Evolutionary conservation across 2,113 vertebrate genomes (phyloP).

Genomic region (Mirza zaza): DNA sequence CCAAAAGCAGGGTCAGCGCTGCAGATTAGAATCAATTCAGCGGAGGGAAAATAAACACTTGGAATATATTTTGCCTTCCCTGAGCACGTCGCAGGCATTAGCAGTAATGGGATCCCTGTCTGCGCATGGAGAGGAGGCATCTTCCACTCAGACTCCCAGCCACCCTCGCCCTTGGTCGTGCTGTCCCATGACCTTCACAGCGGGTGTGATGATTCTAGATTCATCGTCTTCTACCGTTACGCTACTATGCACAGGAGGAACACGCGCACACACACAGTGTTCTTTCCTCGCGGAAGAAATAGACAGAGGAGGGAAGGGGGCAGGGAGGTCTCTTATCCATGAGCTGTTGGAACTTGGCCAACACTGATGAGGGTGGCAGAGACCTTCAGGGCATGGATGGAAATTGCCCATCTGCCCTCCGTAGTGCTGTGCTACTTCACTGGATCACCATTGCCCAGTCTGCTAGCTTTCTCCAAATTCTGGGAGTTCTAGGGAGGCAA

Average conservation of each 20-base stretch:
- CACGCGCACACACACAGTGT: background rate
- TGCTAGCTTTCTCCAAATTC: background rate
- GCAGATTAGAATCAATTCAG: slow-evolving; percentile 74
- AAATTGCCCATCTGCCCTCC: background rate
- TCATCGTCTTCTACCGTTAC: slow-evolving; percentile 1
- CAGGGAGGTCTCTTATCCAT: background rate
- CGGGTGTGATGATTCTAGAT: background rate
- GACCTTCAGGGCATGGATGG: background rate
- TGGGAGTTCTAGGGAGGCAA: background rate
- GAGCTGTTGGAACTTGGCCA: background rate
- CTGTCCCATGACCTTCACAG: slow-evolving; percentile 44
- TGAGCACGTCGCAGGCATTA: slow-evolving; percentile 72
- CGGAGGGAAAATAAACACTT: slow-evolving; percentile 59
- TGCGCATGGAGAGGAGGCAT: slow-evolving; percentile 65
- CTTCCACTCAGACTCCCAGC: background rate
- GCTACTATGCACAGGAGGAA: background rate
- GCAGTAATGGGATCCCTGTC: slow-evolving; percentile 70
- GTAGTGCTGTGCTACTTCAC: background rate
- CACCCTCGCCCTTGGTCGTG: background rate
- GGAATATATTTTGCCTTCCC: slow-evolving; percentile 58
- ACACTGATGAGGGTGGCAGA: background rate
- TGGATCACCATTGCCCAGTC: background rate
- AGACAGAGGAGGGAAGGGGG: background rate
- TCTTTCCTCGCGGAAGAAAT: background rate
- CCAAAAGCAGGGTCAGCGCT: slow-evolving; percentile 57